Conservation (phyloP, 1,140 invertebrate genomes). For the Drusus annulatus region DNA sequence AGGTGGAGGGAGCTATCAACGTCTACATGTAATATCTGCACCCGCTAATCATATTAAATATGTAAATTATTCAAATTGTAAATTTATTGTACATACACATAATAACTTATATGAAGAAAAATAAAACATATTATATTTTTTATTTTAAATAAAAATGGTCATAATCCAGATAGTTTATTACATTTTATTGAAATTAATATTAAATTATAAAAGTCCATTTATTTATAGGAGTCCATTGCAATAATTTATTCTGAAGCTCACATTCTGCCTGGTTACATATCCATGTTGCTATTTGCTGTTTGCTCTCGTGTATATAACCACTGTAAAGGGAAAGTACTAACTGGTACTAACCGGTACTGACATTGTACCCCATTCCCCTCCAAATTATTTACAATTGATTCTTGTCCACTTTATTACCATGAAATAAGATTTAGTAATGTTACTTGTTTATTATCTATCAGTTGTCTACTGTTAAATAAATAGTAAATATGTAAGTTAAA, state of each 20-base stretch:
- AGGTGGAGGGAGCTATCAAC: too few relatives aligned
- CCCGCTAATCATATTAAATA: slow-evolving; percentile 54
- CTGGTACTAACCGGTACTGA: not conserved
- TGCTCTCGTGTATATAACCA: not conserved
- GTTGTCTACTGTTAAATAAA: slow-evolving; percentile 46
- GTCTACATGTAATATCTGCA: not conserved
- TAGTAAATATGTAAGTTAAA: slow-evolving; percentile 46
- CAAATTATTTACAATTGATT: not conserved
- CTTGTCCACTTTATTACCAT: slow-evolving; percentile 29
- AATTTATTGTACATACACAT: slow-evolving; percentile 58
- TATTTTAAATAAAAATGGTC: slow-evolving; percentile 51
- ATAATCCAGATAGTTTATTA: slow-evolving; percentile 45
- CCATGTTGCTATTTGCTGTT: slow-evolving; percentile 17
- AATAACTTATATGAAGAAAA: slow-evolving; percentile 54
- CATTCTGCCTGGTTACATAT: slow-evolving; percentile 37
- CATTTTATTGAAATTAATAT: slow-evolving; percentile 49
- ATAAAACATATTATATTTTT: slow-evolving; percentile 56
- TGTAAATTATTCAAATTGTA: slow-evolving; percentile 60
- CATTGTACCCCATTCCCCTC: too few relatives aligned
- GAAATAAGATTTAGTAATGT: slow-evolving; percentile 25
- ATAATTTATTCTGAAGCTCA: slow-evolving; percentile 42
- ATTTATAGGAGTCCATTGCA: slow-evolving; percentile 44
- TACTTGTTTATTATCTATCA: slow-evolving; percentile 9
- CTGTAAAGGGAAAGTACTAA: not conserved
- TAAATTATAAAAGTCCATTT: slow-evolving; percentile 43